Evolutionary conservation across 2,888 invertebrate genomes (phyloP), one percentile per base, ranked within the genome.

Genomic region (Limnephilus auricula): DNA sequence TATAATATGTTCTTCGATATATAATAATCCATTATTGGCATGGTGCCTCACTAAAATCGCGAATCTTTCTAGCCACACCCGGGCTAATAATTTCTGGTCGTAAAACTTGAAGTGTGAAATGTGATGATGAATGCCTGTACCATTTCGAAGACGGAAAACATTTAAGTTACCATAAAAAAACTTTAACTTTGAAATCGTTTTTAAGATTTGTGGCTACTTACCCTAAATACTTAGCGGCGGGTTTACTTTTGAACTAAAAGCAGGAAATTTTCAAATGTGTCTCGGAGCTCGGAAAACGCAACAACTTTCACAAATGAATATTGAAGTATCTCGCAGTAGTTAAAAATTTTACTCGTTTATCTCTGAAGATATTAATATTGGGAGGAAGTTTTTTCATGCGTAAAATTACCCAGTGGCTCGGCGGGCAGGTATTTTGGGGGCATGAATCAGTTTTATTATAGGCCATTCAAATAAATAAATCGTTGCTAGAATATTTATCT

Each of bases 391-490:
- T 88, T 37, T 88, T 88, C 78, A 88, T 88, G 31, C 18, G 15
- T 88, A 88, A n/a, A 88, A 88, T 87, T 88, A 87, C 87, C 78
- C 40, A 18, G 25, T 15, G 30, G 40, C 50, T n/a, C 40, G n/a
- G n/a, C 9, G 79, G 78, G 87, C 32, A 34, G 87, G 78, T 32
- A 78, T 34, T 88, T 78, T 34, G 37, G 9, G 25, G 30, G 12
- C 37, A 88, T 88, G 79, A 88, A 88, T 88, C 87, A 88, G 78
- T 32, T 88, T 88, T 88, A 78, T 78, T 88, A 85, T 34, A 65
- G 84, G 84, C 85, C 45, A 85, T 85, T 50, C 50, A n/a, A 40
- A 85, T 85, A 85, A 85, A 50, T 45, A 45, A 85, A 45, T 37
- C 45, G 13, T 12, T n/a, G 65, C 65, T 65, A 65, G 65, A 65